Conservation (phyloP, 2,888 invertebrate species). For the Gnatocerus cornutus region DNA sequence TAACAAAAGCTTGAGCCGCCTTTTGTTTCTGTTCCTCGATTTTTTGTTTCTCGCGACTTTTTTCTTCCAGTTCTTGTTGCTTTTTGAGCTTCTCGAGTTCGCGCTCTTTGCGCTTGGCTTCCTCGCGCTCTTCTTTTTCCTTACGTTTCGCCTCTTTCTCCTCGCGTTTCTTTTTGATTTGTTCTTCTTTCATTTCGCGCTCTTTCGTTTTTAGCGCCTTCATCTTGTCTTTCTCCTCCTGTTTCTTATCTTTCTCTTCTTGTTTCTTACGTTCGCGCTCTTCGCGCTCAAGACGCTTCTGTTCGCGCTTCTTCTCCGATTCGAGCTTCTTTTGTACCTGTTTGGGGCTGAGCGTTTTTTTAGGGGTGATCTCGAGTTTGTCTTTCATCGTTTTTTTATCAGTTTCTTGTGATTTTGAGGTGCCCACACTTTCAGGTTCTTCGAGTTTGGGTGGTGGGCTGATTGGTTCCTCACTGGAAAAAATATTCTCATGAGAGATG, state of each 20-base stretch:
- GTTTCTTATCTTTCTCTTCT: slow-evolving; percentile 72
- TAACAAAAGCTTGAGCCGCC: slow-evolving; percentile 84
- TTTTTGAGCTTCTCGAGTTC: slow-evolving; percentile 75
- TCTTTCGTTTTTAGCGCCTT: slow-evolving; percentile 70
- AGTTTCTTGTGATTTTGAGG: neutral
- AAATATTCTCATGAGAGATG: slow-evolving; percentile 52
- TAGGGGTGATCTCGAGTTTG: slow-evolving; percentile 57
- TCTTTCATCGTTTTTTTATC: neutral
- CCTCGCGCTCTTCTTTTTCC: slow-evolving; percentile 73
- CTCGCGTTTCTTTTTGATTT: slow-evolving; percentile 67
- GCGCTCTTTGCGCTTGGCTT: slow-evolving; percentile 77
- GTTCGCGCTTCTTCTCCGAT: slow-evolving; percentile 62
- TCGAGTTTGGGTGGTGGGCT: slow-evolving; percentile 1
- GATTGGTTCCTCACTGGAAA: slow-evolving; percentile 55
- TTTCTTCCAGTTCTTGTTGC: slow-evolving; percentile 74
- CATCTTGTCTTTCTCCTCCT: slow-evolving; percentile 72
- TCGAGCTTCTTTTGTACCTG: slow-evolving; percentile 72
- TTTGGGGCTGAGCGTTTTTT: slow-evolving; percentile 64
- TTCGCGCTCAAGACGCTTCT: slow-evolving; percentile 69
- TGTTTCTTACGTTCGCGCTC: slow-evolving; percentile 75
- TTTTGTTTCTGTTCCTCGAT: slow-evolving; percentile 85
- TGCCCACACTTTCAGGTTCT: neutral
- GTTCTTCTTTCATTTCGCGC: slow-evolving; percentile 68
- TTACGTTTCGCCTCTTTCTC: slow-evolving; percentile 71
- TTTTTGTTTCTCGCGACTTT: slow-evolving; percentile 79